These are phyloP conservation scores for Mesaphorura yosii DNA, from an alignment of 1,140 invertebrate genomes.

Conservation along the genomic window DNA sequence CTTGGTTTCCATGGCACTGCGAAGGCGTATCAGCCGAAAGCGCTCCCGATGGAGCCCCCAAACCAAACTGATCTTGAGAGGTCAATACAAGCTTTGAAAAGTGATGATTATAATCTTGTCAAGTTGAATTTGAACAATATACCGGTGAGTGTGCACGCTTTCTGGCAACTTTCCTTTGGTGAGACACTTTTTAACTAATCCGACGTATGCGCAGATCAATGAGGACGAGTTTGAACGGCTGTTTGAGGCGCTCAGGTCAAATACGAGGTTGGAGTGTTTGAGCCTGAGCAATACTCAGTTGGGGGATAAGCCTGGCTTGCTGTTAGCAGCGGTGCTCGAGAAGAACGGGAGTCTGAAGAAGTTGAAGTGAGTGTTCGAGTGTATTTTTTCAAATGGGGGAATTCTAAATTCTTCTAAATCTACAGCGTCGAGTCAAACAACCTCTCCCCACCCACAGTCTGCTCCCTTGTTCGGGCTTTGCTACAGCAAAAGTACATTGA, in stretches of 20 bases:
- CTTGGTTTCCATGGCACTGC: conserved; percentile 88
- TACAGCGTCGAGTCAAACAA: conserved; percentile 86
- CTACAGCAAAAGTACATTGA: conserved; percentile 73
- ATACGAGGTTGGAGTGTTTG: conserved; percentile 82
- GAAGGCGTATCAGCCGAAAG: conserved; percentile 82
- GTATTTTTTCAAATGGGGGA: not conserved
- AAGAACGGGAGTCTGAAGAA: conserved; percentile 76
- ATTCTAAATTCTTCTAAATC: conserved; percentile 26
- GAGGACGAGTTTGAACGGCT: conserved; percentile 86
- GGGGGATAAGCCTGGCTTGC: conserved; percentile 71
- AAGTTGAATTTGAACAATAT: conserved; percentile 97
- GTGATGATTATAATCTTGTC: conserved; percentile 73
- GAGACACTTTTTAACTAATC: not conserved
- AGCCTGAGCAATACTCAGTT: conserved; percentile 87
- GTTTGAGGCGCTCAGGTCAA: conserved; percentile 74
- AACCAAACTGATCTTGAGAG: conserved; percentile 88
- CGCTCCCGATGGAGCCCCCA: conserved; percentile 79
- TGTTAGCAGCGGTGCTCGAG: conserved; percentile 70
- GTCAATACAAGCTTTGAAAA: conserved; percentile 72
- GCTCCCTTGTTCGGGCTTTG: conserved; percentile 71
- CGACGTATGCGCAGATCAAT: conserved; percentile 58
- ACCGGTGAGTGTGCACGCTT: conserved; percentile 57
- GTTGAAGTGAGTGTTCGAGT: conserved; percentile 53
- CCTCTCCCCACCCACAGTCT: conserved; percentile 69
- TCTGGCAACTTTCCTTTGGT: not conserved